Evolutionary conservation across 2,113 vertebrate genomes (phyloP), one percentile per base, ranked within the genome.

Genomic region (Megaceryle maxima): DNA sequence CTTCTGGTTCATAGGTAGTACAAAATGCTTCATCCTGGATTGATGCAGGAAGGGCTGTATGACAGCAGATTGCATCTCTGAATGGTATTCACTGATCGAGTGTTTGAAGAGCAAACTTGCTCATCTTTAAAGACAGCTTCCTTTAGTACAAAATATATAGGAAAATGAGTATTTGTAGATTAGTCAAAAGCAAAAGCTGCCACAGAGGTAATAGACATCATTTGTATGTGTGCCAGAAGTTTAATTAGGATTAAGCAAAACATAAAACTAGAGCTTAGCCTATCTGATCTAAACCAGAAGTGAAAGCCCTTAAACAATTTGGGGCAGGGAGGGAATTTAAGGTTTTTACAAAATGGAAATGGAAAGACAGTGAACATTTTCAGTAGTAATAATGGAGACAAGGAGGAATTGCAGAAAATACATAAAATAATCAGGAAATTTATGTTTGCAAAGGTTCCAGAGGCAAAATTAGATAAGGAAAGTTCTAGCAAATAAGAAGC

Each of bases 201-300:
- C 83, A 41, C 53, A 26, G 66, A 94, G 63, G 69, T 83, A 93
- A 75, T 67, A 90, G 43, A 13, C 33, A 79, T 68, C 14, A 53
- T 94, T 93, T 83, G 31, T 73, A 29, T 50, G 31, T 66, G 29
- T 66, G 66, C 48, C 83, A 93, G 66, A 78, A 88, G 53, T 87
- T 93, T 88, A 86, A 93, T 88, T 87, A 94, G 56, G 66, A 67
- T 84, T 87, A 93, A 82, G 35, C 64, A 92, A 90, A 88, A 31
- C 33, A 81, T 77, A 88, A 95, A 68, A 59, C 16, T n/a, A 44
- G 28, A 76, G 17, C 33, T 88, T 50, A 91, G 57, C 41, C 35
- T 69, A 66, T 82, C 66, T 80, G 68, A 94, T 76, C 44, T 25
- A 91, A 84, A 56, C 5, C 44, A 92, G 48, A 96, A 94, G 57